Percentiles rank a stretch among this genome's conserved stretches.
phyloP scores from a whole-genome alignment of 2,113 vertebrate species.

The Muscicapa adusta region DNA sequence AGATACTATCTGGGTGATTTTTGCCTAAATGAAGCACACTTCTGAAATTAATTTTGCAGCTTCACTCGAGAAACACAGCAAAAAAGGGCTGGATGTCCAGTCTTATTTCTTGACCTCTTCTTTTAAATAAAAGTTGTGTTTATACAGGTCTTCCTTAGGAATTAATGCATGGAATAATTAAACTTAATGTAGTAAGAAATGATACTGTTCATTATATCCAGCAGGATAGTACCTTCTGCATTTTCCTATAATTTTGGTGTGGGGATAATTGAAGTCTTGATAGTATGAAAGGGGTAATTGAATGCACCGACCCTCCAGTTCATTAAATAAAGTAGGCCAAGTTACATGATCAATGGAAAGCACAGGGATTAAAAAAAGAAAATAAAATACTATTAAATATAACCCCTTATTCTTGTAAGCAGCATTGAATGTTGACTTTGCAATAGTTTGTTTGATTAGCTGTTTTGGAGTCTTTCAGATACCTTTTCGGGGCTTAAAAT shows the following conservation, averaged over 20 bases:
- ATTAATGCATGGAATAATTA: slow-evolving; percentile 72
- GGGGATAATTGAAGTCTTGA: slow-evolving; percentile 89
- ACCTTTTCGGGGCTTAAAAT: neutral
- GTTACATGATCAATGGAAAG: slow-evolving; percentile 80
- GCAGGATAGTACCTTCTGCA: slow-evolving; percentile 71
- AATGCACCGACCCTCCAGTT: slow-evolving; percentile 92
- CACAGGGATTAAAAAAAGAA: slow-evolving; percentile 59
- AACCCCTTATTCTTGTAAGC: slow-evolving; percentile 38
- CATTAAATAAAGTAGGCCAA: slow-evolving; percentile 89
- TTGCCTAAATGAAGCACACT: neutral
- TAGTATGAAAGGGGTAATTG: slow-evolving; percentile 86
- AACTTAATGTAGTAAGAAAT: slow-evolving; percentile 80
- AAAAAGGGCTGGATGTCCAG: neutral
- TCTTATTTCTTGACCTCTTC: neutral
- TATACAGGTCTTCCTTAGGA: slow-evolving; percentile 65
- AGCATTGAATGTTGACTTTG: slow-evolving; percentile 62
- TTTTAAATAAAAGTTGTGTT: slow-evolving; percentile 45
- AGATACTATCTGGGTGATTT: neutral
- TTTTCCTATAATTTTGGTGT: slow-evolving; percentile 83
- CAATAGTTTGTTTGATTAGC: slow-evolving; percentile 70
- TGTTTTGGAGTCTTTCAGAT: slow-evolving; percentile 59
- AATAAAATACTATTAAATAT: slow-evolving; percentile 72
- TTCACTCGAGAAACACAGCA: neutral
- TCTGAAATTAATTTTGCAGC: slow-evolving; percentile 42
- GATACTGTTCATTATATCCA: slow-evolving; percentile 72